A percentile compares a stretch with the other conserved stretches of the same genome.
Conservation (phyloP, 2,888 invertebrate species). For the Cephus runcator region DNA sequence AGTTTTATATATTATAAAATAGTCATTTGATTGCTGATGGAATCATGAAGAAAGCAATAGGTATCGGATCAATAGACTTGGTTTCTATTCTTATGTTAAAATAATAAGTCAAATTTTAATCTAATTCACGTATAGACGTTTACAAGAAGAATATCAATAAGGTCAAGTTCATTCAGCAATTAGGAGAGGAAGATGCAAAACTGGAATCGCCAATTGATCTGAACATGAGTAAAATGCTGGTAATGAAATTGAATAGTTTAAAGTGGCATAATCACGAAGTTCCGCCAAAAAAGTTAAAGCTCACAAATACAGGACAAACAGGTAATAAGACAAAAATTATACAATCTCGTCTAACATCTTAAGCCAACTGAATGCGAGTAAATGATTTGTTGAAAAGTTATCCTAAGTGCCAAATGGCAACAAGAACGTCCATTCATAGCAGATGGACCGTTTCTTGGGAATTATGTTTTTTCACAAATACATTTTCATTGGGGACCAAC, state of each 20-base stretch:
- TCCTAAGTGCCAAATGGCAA: constrained; percentile 74
- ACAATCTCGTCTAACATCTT: background rate
- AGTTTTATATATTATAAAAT: background rate
- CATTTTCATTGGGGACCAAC: constrained; percentile 78
- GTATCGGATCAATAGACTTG: background rate
- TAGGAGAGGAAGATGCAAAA: background rate
- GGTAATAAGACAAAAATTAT: constrained; percentile 58
- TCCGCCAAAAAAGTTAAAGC: constrained; percentile 72
- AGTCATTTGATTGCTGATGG: background rate
- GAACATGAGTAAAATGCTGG: constrained; percentile 55
- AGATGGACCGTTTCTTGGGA: constrained; percentile 71
- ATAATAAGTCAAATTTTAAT: background rate
- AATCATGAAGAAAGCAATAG: background rate
- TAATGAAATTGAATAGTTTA: constrained; percentile 66
- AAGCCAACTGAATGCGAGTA: background rate
- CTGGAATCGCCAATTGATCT: constrained; percentile 67
- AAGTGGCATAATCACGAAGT: constrained; percentile 67
- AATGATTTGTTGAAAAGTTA: constrained; percentile 60
- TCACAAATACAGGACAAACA: constrained; percentile 76
- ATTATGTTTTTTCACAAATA: constrained; percentile 74
- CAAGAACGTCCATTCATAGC: constrained; percentile 71
- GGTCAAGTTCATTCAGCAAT: background rate
- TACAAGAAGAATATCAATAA: background rate
- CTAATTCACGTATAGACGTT: background rate
- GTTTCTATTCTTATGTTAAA: background rate